Conservation (phyloP, 2,888 invertebrate species). For the Watsonalla binaria region DNA sequence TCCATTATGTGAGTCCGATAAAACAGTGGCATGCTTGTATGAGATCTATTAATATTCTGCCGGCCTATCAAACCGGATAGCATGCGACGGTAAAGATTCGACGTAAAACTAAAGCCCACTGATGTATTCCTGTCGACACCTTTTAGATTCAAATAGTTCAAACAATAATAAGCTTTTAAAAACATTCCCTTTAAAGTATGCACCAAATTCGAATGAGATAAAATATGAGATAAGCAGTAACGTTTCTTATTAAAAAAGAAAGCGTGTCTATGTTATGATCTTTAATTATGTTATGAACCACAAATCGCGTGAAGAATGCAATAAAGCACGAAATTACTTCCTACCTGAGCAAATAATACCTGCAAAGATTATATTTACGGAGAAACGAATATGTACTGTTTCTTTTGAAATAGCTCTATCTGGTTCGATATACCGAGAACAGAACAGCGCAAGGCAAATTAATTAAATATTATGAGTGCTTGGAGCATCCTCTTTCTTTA, state of each 20-base stretch:
- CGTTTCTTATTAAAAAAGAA: conserved; percentile 44
- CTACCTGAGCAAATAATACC: conserved; percentile 41
- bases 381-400: neutral
- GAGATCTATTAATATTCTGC: conserved; percentile 51
- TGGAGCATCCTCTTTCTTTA: too few relatives aligned
- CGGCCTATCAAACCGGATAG: conserved; percentile 47
- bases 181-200: conserved; percentile 3
- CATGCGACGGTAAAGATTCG: conserved; percentile 31
- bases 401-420: neutral
- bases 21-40: conserved; percentile 15
- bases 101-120: conserved; percentile 26
- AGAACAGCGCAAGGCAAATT: too few relatives aligned
- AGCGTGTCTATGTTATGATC: conserved; percentile 57
- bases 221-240: conserved; percentile 20
- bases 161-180: conserved; percentile 6
- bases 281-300: conserved; percentile 56
- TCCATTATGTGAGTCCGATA: neutral
- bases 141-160: conserved; percentile 12
- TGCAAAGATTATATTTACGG: conserved; percentile 4
- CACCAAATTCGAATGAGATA: conserved; percentile 3
- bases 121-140: conserved; percentile 32
- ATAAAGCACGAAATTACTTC: conserved; percentile 70
- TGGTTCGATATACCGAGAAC: too few relatives aligned
- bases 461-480: too few relatives aligned
- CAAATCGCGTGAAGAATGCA: conserved; percentile 60